Conservation (phyloP, 2,113 vertebrate species). For the Corythornis vintsioides region DNA sequence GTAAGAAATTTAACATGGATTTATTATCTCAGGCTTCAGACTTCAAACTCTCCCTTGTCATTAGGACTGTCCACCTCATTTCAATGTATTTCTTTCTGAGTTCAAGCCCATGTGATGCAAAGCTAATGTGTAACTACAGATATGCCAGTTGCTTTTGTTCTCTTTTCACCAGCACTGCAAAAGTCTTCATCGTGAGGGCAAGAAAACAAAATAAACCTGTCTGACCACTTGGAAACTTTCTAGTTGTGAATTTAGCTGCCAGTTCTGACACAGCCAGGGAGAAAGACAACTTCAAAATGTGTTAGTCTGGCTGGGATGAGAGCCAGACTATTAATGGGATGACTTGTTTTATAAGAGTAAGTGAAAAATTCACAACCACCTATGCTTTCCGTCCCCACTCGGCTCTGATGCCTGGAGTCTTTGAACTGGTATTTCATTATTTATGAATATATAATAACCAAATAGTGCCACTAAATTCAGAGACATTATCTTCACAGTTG, state of each 20-base stretch:
- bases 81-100: background rate
- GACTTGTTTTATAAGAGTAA: slow-evolving; percentile 28
- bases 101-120: background rate
- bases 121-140: background rate
- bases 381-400: background rate
- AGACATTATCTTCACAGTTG: slow-evolving; percentile 4
- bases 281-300: slow-evolving; percentile 19
- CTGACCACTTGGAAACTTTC: background rate
- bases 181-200: background rate
- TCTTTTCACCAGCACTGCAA: background rate
- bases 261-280: background rate
- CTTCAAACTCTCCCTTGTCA: background rate
- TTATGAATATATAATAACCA: slow-evolving; percentile 34
- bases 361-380: slow-evolving; percentile 17
- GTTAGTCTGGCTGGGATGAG: slow-evolving; percentile 19
- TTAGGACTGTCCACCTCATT: background rate
- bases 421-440: slow-evolving; percentile 32
- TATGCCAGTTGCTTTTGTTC: background rate
- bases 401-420: background rate
- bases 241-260: background rate
- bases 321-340: slow-evolving; percentile 51
- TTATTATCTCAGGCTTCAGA: background rate
- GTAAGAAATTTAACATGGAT: background rate
- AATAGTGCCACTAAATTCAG: background rate
- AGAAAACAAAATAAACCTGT: background rate